Evolutionary conservation across 2,113 vertebrate species (phyloP).

Genomic region (Apeltes quadracus): DNA sequence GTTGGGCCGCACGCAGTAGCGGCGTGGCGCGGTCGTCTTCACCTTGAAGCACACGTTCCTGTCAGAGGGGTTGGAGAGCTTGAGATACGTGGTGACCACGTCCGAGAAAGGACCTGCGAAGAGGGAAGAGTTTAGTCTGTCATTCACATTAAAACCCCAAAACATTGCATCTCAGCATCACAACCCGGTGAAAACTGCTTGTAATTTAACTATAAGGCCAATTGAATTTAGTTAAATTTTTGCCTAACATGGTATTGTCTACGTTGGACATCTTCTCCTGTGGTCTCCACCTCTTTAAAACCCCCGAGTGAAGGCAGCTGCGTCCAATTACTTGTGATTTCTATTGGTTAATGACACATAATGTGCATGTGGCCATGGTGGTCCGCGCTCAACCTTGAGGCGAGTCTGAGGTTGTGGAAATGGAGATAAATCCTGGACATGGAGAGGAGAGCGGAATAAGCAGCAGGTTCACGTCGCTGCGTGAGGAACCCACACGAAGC

Average conservation of each 20-base stretch:
- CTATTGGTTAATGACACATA: constrained; percentile 9
- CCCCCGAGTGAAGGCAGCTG: not conserved
- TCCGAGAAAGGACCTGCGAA: constrained; percentile 96
- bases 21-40: constrained; percentile 97
- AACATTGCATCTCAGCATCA: constrained; percentile 8
- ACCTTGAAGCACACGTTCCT: constrained; percentile 98
- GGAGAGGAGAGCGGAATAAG: not conserved
- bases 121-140: constrained; percentile 15
- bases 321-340: not conserved
- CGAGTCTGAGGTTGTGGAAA: not conserved
- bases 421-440: not conserved
- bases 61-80: constrained; percentile 96
- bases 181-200: not conserved
- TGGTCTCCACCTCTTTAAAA: constrained; percentile 11
- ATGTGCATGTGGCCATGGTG: not conserved
- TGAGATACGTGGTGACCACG: constrained; percentile 95
- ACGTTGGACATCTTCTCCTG: not conserved
- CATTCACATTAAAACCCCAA: constrained; percentile 20
- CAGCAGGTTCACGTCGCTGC: not conserved
- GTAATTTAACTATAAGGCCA: not conserved
- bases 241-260: not conserved
- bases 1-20: constrained; percentile 98
- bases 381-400: not conserved
- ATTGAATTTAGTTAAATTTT: not conserved
- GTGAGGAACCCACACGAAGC: not conserved